These are phyloP conservation scores for Drosophila watanabei DNA, from an alignment of 1,140 invertebrate species.

Conservation along the genomic window DNA sequence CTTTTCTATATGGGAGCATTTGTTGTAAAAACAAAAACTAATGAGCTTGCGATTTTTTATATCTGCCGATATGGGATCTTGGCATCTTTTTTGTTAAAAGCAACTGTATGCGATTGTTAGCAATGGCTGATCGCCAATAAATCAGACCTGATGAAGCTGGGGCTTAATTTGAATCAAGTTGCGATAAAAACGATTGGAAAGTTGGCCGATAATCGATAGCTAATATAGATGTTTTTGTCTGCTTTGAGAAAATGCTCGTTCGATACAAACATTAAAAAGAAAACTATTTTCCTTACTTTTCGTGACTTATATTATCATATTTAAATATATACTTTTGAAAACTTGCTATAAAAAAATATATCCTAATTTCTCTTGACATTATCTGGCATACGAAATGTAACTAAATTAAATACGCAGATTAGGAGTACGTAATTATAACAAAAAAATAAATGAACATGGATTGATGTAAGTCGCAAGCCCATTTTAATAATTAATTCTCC, in stretches of 20 bases:
- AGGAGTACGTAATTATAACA: too few species aligned
- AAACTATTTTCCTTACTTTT: background rate
- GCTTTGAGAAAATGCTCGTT: background rate
- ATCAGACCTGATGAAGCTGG: constrained; percentile 4
- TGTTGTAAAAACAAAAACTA: constrained; percentile 56
- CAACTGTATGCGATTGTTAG: constrained; percentile 41
- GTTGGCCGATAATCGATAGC: constrained; percentile 7
- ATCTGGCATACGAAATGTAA: background rate
- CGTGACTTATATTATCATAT: background rate
- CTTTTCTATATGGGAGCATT: constrained; percentile 46
- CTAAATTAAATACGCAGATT: background rate
- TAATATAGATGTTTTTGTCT: constrained; percentile 1
- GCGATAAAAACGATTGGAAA: constrained; percentile 27
- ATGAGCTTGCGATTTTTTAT: constrained; percentile 70
- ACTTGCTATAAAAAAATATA: background rate
- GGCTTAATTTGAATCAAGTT: background rate
- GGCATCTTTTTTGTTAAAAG: constrained; percentile 27
- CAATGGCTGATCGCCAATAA: constrained; percentile 34
- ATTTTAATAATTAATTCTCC: background rate
- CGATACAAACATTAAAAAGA: background rate
- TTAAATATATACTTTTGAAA: background rate
- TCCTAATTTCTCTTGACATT: too few species aligned
- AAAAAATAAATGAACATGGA: too few species aligned
- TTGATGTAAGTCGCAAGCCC: background rate
- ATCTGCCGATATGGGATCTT: constrained; percentile 48